Base-by-base conservation (phyloP, 2,797 vertebrate genomes). In the Xerus rutilus region DNA sequence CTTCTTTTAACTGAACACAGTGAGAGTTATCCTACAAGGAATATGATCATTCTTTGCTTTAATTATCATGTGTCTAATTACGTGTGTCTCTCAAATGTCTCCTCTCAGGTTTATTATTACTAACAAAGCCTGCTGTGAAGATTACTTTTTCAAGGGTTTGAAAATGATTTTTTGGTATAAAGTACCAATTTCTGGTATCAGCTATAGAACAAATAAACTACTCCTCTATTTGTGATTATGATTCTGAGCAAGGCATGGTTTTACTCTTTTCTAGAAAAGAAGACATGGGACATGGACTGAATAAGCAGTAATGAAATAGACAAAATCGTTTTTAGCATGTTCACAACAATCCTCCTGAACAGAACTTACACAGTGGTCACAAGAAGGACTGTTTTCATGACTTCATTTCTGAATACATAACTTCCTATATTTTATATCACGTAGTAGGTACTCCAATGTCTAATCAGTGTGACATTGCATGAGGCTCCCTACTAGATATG, bases 11-110 rank as follows among this genome's bases (percentile, higher is more conserved):
- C 39, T 20, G 52, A 78, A 30, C 21, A 47, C 28, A 72, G 7
- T 12, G 59, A 91, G 14, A 77, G n/a, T 20, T 52, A 70, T 20
- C 39, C 32, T 65, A 83, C 74, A 62, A 87, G 91, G n/a, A 85
- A 62, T 65, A 65, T 62, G 7, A 95, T 82, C 15, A 79, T 73
- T 91, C 49, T 84, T 93, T 39, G 57, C 18, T 78, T 67, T 95
- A 25, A 92, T 90, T 39, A 89, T 72, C 12, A 32, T 67, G 5
- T 59, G 49, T 93, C 67, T 92, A n/a, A 93, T 88, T 85, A 82
- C 88, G 69, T 32, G 7, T 57, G 28, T 28, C 78, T 90, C 14
- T 59, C 35, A 69, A 89, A 86, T 83, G 54, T 28, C 35, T 67
- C 59, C 45, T 11, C 0, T 87, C 79, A 92, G 67, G 67, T 47